Base-by-base conservation (phyloP, 2,888 invertebrate genomes). In the Eupithecia subumbrata region DNA sequence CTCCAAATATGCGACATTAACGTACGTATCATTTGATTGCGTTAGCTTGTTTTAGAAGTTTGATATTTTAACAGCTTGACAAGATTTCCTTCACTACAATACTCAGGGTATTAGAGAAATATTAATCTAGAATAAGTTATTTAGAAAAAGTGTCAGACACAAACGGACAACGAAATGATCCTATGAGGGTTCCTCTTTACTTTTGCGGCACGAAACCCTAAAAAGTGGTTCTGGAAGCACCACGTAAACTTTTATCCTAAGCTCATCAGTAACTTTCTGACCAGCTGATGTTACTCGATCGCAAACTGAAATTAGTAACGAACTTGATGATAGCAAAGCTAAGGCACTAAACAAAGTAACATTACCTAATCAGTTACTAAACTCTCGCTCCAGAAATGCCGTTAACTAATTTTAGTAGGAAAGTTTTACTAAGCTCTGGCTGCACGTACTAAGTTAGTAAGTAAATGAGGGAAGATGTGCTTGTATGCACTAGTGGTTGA, bases 271-370 rank as follows among this genome's bases (percentile, higher is more conserved):
- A 22, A 56, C 56, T 56, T 22, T 56, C n/a, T 22, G 12, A 56
- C 11, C 56, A 48, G 11, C 56, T 22, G 22, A 56, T 9, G 56
- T 56, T 56, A 22, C n/a, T 56, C 56, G 4, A 56, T 56, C 2
- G 52, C 56, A 4, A 56, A 56, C 22, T 22, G 5, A 22, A 56
- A 56, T 12, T 56, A 56, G 56, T 22, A 56, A 4, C n/a, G n/a
- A 52, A 56, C 56, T 56, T 56, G n/a, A 56, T 56, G 56, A 22
- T 56, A 22, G 22, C 22, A 9, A 56, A 56, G 22, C 56, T 56
- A 56, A 48, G 48, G 52, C 11, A 56, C 56, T 56, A 11, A 56
- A 22, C 56, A 56, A 56, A 56, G 56, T 56, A 56, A 56, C 56
- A 22, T 56, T 56, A 11, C 56, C 56, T 11, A 56, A 56, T 56